Evolutionary conservation across 2,797 vertebrate species (phyloP), one percentile per base, ranked within the genome.

Genomic region (Typhlichthys eigenmanni): DNA sequence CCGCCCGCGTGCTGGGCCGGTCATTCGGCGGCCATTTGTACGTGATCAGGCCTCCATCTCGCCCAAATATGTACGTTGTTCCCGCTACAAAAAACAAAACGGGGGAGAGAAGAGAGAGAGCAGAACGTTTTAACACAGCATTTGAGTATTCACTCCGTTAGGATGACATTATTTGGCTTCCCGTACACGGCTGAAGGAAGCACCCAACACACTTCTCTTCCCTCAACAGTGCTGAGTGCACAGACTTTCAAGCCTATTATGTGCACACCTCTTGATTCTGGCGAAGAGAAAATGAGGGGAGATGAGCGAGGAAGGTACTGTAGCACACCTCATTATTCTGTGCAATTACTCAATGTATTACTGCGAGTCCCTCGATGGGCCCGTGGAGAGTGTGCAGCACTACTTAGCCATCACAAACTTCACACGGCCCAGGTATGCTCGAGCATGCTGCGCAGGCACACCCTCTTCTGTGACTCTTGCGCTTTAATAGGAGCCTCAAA

Each of bases 1-100:
- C 97, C 0, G 96, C 97, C 48, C 97, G 92, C 0, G 97, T 99
- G 89, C 97, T 99, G 55, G 97, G 97, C 66, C 97, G 93, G 85
- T 99, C 97, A 19, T 99, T 98, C 9, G 96, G 95, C 55, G 97
- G 97, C 97, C 97, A 99, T 0, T 95, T 98, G 91, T 99, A 99
- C 0, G 95, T 97, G 89, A 99, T 96, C 46, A 96, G 93, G 92
- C 97, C 97, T 85, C 97, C 96, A 66, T 96, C 96, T 89, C 96
- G 94, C 82, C 96, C 97, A 87, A 99, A 99, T 91, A 99, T 98
- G 87, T 98, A 99, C 0, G 96, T 98, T 72, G 96, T 98, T 90
- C 97, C 97, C 88, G 97, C 97, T 99, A 85, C 1, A 81, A 53
- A 57, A 55, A 55, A 53, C 61, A 38, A 24, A 46, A 19, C 6